These are phyloP conservation scores for Bos indicus DNA, from an alignment of 2,113 vertebrate genomes.

Conservation along the genomic window DNA sequence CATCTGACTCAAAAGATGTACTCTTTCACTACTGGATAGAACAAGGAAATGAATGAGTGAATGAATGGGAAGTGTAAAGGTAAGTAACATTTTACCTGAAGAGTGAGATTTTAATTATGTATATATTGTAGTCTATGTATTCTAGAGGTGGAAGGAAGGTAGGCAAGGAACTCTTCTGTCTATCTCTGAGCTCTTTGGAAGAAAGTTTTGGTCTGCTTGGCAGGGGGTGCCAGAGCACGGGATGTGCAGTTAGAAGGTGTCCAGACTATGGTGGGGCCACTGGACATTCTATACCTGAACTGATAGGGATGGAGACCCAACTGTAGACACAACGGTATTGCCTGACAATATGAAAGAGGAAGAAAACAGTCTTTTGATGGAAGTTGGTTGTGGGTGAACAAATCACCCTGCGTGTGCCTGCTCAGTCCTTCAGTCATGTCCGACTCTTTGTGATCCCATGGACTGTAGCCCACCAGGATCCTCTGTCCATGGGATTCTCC, in stretches of 20 bases:
- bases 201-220: background rate
- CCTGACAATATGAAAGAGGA: background rate
- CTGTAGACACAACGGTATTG: background rate
- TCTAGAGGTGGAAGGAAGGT: background rate
- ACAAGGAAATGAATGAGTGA: background rate
- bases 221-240: background rate
- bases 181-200: background rate
- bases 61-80: background rate
- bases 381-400: background rate
- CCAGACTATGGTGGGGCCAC: background rate
- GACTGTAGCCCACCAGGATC: background rate
- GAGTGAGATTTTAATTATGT: background rate
- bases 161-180: background rate
- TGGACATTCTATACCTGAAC: background rate
- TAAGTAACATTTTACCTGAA: background rate
- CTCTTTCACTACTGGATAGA: background rate
- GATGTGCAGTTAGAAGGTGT: background rate
- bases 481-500: background rate
- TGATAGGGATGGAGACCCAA: background rate
- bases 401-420: rapidly evolving
- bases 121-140: background rate
- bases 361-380: background rate
- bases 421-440: background rate
- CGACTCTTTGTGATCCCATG: background rate
- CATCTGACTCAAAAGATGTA: background rate